Evolutionary conservation across 1,140 invertebrate genomes (phyloP), one percentile per base, ranked within the genome.

Genomic region (Adelges cooleyi): DNA sequence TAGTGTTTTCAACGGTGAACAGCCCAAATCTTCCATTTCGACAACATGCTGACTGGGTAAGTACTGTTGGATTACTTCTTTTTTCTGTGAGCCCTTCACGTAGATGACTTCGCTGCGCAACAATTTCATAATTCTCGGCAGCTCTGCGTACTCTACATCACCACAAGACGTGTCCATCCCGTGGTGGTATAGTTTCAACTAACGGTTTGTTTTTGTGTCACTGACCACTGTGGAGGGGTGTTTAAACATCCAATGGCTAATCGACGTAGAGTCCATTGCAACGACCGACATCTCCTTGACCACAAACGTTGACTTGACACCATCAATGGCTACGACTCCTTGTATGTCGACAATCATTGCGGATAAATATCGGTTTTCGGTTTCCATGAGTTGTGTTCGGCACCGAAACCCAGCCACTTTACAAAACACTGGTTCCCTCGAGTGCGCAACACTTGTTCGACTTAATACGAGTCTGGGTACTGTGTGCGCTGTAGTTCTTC

Each of bases 401-500:
- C 11, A 23, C 44, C 59, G 8, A 69, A 69, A 15, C 68, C 66
- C 13, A 67, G 51, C 68, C 66, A 69, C 46, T 69, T 69, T 8
- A 69, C 66, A 27, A 53, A 59, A n/a, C 44, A 1, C 25, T 42
- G n/a, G 59, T 65, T 18, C 5, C 66, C 66, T 18, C 46, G 62
- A 44, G n/a, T 67, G 18, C 54, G 44, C 20, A 69, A 20, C 6
- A 67, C 52, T 65, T 78, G 78, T 68, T 75, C 74, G 59, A 74
- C 76, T 69, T 74, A 76, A 72, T 71, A 74, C 59, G 74, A 73
- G 25, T 73, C 69, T 29, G 78, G 70, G 70, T 77, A 78, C 65
- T 68, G 70, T 65, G 70, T 74, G 69, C 50, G 66, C 9, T 4
- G 2, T 15, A 68, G 23, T 38, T 67, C 68, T 29, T 67, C 50